phyloP scores from a whole-genome alignment of 2,113 vertebrate genomes.

The Sturnus vulgaris region DNA sequence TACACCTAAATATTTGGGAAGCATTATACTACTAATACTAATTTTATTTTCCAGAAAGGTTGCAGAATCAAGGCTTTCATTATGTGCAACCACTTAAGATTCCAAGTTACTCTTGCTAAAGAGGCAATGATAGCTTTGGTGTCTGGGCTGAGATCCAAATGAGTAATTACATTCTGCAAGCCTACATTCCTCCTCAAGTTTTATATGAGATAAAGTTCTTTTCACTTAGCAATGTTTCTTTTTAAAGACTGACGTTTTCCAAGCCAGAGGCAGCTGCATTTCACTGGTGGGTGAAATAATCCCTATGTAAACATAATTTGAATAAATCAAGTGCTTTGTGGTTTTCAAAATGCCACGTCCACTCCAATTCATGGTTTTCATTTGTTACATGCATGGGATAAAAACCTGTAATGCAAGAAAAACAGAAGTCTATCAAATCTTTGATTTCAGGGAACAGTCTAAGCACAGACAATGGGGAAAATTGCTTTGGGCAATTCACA shows the following conservation, averaged over 20 bases:
- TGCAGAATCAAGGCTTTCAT: slow-evolving; percentile 23
- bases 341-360: slow-evolving; percentile 24
- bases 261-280: slow-evolving; percentile 20
- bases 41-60: slow-evolving; percentile 5
- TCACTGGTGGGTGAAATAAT: slow-evolving; percentile 20
- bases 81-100: slow-evolving; percentile 29
- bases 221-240: slow-evolving; percentile 38
- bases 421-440: neutral
- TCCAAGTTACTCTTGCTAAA: slow-evolving; percentile 45
- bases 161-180: slow-evolving; percentile 53
- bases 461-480: neutral
- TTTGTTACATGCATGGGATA: neutral
- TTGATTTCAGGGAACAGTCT: neutral
- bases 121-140: slow-evolving; percentile 39
- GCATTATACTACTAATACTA: neutral
- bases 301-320: slow-evolving; percentile 26
- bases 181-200: slow-evolving; percentile 37
- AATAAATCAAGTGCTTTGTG: slow-evolving; percentile 32
- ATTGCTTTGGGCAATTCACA: neutral
- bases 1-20: neutral
- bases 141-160: slow-evolving; percentile 54
- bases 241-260: neutral
- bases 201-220: slow-evolving; percentile 50
- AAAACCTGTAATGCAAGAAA: neutral
- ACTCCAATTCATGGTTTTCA: neutral